These are phyloP conservation scores for Bradypodion pumilum DNA, from an alignment of 2,797 vertebrate genomes.

Conservation along the genomic window DNA sequence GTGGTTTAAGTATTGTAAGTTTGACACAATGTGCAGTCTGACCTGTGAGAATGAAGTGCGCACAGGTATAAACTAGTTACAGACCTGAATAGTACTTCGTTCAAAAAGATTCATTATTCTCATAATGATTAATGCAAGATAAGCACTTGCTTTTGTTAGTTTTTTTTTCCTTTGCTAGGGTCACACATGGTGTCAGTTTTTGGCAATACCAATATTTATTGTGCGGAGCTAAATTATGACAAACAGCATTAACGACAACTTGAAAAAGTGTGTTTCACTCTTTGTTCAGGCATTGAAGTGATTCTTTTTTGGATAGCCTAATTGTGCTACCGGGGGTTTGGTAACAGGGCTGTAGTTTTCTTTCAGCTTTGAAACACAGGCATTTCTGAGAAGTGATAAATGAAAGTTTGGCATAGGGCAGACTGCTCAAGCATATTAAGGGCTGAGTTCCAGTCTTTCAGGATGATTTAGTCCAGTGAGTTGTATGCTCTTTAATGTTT, in stretches of 20 bases:
- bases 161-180: conserved; percentile 44
- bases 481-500: conserved; percentile 56
- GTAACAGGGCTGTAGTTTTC: conserved; percentile 23
- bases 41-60: neutral
- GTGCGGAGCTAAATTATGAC: conserved; percentile 43
- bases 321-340: conserved; percentile 10
- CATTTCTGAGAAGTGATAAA: conserved; percentile 45
- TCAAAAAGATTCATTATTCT: conserved; percentile 60
- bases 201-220: conserved; percentile 60
- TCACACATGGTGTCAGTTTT: conserved; percentile 56
- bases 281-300: conserved; percentile 54
- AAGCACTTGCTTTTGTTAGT: conserved; percentile 42
- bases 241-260: conserved; percentile 53
- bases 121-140: conserved; percentile 60
- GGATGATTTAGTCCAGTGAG: conserved; percentile 43
- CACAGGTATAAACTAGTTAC: conserved; percentile 33
- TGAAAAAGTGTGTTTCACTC: conserved; percentile 43
- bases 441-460: conserved; percentile 52
- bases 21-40: neutral
- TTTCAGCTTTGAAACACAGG: conserved; percentile 33
- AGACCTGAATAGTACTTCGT: conserved; percentile 19
- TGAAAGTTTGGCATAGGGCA: conserved; percentile 44
- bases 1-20: neutral
- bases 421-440: neutral
- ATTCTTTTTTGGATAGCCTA: conserved; percentile 34